Evolutionary conservation across 2,888 invertebrate genomes (phyloP), one percentile per base, ranked within the genome.

Genomic region (Tortricodes alternella): DNA sequence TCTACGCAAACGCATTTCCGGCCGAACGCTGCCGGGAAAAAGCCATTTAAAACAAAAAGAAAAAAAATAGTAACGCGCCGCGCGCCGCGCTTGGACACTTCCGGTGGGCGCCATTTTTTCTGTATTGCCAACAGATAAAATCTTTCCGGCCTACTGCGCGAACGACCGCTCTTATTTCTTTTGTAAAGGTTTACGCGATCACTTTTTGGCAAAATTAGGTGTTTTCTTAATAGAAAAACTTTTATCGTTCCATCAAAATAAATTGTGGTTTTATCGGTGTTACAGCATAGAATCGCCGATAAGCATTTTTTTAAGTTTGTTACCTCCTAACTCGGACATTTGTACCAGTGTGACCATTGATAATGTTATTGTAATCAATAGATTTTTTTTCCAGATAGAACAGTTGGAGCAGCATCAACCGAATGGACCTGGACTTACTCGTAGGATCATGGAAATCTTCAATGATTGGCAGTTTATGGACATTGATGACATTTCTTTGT

Each of bases 51-150:
- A 89, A 89, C 89, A 90, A 90, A 89, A 89, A 89, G 85, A 69
- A 68, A 76, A 81, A 86, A 89, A 89, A 88, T 88, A 82, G 89
- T 89, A 87, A 85, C 87, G 85, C 82, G 88, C 87, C 78, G 85
- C 82, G 82, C 87, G 84, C 85, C 83, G 71, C 73, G 86, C 83
- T 90, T 87, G 90, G 90, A 89, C 90, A 89, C 90, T 90, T 90
- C 90, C 90, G 90, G 90, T 90, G 89, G 89, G 85, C 90, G 89
- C 90, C 88, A 89, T 90, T 90, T 89, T 90, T 90, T 89, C 89
- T 90, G 88, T 90, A 90, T 89, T 89, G 89, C 88, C 85, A 89
- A 86, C 89, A 88, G 90, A 90, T 90, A 90, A 89, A 90, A 90
- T 90, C 90, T 90, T 90, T 90, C 89, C 89, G 85, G 83, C 85